Conservation (phyloP, 2,113 vertebrate species). For the mouse (Mus musculus) region DNA sequence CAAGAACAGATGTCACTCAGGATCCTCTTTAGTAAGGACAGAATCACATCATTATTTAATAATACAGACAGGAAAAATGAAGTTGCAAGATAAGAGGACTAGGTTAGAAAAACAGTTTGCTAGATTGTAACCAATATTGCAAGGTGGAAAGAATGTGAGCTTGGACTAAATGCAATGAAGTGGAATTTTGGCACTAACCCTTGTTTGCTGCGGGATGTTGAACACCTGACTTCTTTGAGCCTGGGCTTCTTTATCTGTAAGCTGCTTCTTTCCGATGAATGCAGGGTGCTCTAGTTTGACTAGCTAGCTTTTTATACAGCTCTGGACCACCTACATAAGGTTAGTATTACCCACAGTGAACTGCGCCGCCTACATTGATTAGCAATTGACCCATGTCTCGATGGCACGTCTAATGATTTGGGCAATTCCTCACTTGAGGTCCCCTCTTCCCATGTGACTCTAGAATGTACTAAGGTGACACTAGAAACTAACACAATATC, state of each 20-base stretch:
- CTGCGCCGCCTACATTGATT: not conserved
- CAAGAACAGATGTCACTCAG: conserved; percentile 52
- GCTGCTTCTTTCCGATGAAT: not conserved
- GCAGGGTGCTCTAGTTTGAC: not conserved
- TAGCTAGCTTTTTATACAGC: not conserved
- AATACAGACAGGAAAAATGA: not conserved
- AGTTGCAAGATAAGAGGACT: conserved; percentile 39
- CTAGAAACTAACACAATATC: not conserved
- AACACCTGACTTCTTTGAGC: conserved; percentile 21
- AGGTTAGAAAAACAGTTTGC: not conserved
- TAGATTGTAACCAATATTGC: not conserved
- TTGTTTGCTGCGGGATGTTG: not conserved
- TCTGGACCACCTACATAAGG: not conserved
- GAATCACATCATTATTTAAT: conserved; percentile 56
- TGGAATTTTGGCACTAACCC: not conserved
- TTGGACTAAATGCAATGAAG: not conserved
- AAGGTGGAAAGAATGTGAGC: not conserved
- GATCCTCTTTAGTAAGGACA: conserved; percentile 16
- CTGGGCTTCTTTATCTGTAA: not conserved
- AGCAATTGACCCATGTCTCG: not conserved
- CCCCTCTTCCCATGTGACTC: not conserved
- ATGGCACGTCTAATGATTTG: no score
- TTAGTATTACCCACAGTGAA: not conserved
- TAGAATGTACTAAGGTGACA: not conserved
- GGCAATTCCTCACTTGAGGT: not conserved